Evolutionary conservation across 2,888 invertebrate genomes (phyloP).

Genomic region (Sussaba pulchella): DNA sequence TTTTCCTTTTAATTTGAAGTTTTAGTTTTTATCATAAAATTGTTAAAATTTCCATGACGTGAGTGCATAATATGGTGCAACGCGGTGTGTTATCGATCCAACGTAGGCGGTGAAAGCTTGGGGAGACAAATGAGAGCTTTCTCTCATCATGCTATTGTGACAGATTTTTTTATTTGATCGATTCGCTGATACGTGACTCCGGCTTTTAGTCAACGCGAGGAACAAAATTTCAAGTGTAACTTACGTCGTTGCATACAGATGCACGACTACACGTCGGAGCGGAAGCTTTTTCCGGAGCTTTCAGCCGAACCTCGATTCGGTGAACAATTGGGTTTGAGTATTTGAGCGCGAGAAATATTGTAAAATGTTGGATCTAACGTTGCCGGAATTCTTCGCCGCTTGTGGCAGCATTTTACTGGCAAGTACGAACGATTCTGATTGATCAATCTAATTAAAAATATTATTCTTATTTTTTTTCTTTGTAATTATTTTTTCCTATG

Average conservation of each 20-base stretch:
- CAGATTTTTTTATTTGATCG: constrained; percentile 37
- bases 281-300: constrained; percentile 47
- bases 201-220: background rate
- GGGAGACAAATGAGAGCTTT: constrained; percentile 55
- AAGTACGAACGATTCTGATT: constrained; percentile 69
- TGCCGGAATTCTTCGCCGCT: constrained; percentile 75
- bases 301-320: background rate
- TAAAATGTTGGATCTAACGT: constrained; percentile 74
- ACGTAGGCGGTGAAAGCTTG: constrained; percentile 23
- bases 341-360: background rate
- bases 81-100: constrained; percentile 6
- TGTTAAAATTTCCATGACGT: constrained; percentile 39
- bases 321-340: background rate
- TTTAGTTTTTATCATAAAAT: background rate
- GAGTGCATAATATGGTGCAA: background rate
- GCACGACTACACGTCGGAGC: background rate
- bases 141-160: constrained; percentile 35
- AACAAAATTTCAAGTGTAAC: constrained; percentile 53
- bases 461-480: background rate
- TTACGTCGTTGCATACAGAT: constrained; percentile 24
- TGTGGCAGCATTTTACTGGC: constrained; percentile 75
- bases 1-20: background rate
- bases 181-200: background rate
- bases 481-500: no score
- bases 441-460: background rate